Base-by-base conservation (phyloP, 2,113 vertebrate species). In the Stegastes partitus region DNA sequence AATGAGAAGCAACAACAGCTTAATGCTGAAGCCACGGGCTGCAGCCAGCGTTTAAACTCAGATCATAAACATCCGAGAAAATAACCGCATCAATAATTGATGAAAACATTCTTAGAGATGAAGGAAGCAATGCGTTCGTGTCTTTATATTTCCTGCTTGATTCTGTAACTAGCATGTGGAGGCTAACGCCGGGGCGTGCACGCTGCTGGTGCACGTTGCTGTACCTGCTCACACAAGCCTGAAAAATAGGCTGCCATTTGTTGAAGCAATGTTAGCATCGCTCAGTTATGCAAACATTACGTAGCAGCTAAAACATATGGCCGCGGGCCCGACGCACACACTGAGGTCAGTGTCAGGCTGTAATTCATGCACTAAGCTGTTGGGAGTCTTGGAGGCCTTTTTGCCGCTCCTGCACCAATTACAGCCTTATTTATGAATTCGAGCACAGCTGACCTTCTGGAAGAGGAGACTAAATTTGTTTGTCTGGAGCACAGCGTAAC, bases 371-470 rank as follows among this genome's bases (percentile, higher is more conserved):
- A 21, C 70, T 31, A 5, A 64, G 50, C 75, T 62, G 85, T 39
- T 49, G 44, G 44, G 66, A 82, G 82, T 71, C 81, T 91, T 84
- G 77, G 77, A 76, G 83, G 83, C 67, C 61, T 63, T 34, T 70
- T 57, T 62, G 77, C 47, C 21, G 71, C 82, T 84, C 74, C 67
- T 78, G 78, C 83, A 79, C 87, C 89, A 88, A 89, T 93, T 89
- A 93, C 86, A 45, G 77, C 74, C 89, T 92, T 94, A 92, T 93
- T 94, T 93, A 92, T 94, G 90, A 90, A 91, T 91, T 80, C 84
- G 87, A 88, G 85, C 86, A 82, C 84, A 76, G 79, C 82, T 92
- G 92, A 94, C 92, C 93, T 94, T 94, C 93, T 90, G 81, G 53
- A 74, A 53, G 69, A 72, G 81, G 78, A 86, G 87, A 87, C 85